Percentiles rank a stretch among this genome's conserved stretches.
Conservation (phyloP, 2,888 invertebrate species). For the Torymus texanus region DNA sequence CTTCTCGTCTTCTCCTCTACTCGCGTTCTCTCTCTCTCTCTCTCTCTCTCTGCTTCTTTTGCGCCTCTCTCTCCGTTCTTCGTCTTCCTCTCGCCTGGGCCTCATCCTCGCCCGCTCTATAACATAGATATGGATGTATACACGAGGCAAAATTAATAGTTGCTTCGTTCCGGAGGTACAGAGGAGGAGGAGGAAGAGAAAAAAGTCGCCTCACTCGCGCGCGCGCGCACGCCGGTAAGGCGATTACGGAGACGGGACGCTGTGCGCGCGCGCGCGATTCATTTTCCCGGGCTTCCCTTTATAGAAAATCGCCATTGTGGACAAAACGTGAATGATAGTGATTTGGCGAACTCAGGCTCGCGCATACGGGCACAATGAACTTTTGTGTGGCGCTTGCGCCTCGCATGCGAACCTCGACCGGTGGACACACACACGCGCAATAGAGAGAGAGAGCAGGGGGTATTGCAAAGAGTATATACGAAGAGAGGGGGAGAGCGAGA, state of each 20-base stretch:
- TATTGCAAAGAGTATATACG: neutral
- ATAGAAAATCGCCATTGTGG: conserved; percentile 43
- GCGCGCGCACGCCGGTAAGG: conserved; percentile 4
- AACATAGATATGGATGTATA: conserved; percentile 63
- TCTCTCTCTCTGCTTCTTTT: conserved; percentile 43
- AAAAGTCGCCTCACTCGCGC: neutral
- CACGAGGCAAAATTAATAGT: conserved; percentile 73
- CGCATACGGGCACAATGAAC: conserved; percentile 9
- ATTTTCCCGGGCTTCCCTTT: conserved; percentile 25
- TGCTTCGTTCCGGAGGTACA: conserved; percentile 58
- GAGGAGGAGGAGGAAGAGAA: neutral
- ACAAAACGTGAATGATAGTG: conserved; percentile 40
- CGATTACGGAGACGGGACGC: conserved; percentile 65
- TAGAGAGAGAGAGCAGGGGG: neutral
- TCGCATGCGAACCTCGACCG: neutral
- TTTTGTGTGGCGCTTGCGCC: conserved; percentile 16
- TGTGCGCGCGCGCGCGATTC: neutral
- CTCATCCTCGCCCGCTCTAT: conserved; percentile 15
- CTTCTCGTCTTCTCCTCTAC: conserved; percentile 39
- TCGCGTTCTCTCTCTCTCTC: conserved; percentile 40
- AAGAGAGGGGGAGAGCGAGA: neutral
- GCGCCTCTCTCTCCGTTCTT: conserved; percentile 49
- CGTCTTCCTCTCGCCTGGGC: conserved; percentile 23
- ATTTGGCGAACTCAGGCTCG: conserved; percentile 24
- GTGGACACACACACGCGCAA: neutral